Base-by-base conservation (phyloP, 1,140 invertebrate species). In the Palaemon carinicauda region DNA sequence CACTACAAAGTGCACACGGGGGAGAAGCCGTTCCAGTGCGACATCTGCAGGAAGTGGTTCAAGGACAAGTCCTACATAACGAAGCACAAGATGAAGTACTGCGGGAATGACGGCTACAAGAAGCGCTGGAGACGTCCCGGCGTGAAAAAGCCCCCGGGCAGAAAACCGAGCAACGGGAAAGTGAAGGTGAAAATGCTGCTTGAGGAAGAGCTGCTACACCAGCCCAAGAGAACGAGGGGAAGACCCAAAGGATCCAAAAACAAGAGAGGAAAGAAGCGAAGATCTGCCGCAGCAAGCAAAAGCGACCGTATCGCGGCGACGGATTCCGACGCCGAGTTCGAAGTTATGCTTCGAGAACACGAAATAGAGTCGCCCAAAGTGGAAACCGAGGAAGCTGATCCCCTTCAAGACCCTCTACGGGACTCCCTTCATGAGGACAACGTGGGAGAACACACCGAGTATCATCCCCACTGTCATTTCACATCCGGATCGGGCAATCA, bases 61-160 rank as follows among this genome's bases (percentile, higher is more conserved):
- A 85, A 83, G 31, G 90, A 74, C 82, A 92, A 90, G 90, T 89
- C 89, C 80, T 90, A 88, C 90, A 90, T 90, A 54, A 86, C 82
- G 5, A 89, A 88, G 74, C 90, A 90, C 33, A 88, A 88, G 50
- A 65, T 75, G 21, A 86, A 86, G 41, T 88, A 86, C 54, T 88
- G 87, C 77, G 81, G 87, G 51, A 88, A 88, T 81, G 82, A 88
- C 77, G 87, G 87, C n/a, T 88, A 88, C 41, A 88, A 85, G 53
- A 88, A 88, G 81, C 75, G 87, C 17, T 88, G 87, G 87, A 88
- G 52, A 75, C 53, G 53, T 56, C 87, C 87, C 19, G 87, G 82
- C 19, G 87, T 81, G 12, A 88, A 84, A 24, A 88, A 88, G 65
- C 87, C 87, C 24, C 81, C 81, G 17, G 87, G 87, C 14, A 85